Conservation (phyloP, 2,888 invertebrate genomes). For the Ferdinandea cuprea region DNA sequence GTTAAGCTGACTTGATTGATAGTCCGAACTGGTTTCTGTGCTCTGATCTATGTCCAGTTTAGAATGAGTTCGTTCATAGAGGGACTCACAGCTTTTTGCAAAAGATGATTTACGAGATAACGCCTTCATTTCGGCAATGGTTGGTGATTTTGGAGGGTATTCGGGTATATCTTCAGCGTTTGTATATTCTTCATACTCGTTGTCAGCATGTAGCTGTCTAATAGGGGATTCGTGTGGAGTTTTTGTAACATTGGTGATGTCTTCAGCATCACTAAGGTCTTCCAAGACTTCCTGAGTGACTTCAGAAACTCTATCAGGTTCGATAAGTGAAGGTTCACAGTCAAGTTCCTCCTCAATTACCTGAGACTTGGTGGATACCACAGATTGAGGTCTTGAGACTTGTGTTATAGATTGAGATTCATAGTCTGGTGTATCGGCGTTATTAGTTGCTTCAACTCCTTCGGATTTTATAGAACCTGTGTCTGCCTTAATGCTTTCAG, state of each 20-base stretch:
- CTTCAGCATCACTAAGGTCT: constrained; percentile 51
- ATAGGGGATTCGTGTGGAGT: constrained; percentile 37
- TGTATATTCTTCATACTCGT: neutral
- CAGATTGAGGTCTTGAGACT: constrained; percentile 76
- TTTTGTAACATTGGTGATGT: constrained; percentile 43
- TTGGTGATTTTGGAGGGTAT: constrained; percentile 74
- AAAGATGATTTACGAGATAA: constrained; percentile 76
- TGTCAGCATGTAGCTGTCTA: constrained; percentile 23
- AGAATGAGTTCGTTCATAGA: constrained; percentile 77
- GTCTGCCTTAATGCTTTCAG: constrained; percentile 77
- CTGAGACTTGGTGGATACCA: constrained; percentile 83
- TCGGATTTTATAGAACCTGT: constrained; percentile 76
- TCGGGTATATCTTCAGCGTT: constrained; percentile 11
- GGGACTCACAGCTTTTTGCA: constrained; percentile 79
- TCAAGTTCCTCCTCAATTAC: constrained; percentile 82
- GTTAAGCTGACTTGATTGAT: constrained; percentile 77
- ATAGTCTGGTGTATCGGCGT: constrained; percentile 63
- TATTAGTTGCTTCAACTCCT: constrained; percentile 76
- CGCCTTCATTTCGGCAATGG: constrained; percentile 76
- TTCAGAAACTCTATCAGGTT: constrained; percentile 54
- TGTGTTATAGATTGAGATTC: constrained; percentile 71
- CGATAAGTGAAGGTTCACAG: constrained; percentile 76
- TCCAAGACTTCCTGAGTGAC: constrained; percentile 51
- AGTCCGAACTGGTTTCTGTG: constrained; percentile 79
- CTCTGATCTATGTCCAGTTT: constrained; percentile 78